Percentiles rank a stretch among this genome's conserved stretches.
Evolutionary conservation across 2,888 invertebrate species (phyloP).

Genomic region (Drosophila picticornis): DNA sequence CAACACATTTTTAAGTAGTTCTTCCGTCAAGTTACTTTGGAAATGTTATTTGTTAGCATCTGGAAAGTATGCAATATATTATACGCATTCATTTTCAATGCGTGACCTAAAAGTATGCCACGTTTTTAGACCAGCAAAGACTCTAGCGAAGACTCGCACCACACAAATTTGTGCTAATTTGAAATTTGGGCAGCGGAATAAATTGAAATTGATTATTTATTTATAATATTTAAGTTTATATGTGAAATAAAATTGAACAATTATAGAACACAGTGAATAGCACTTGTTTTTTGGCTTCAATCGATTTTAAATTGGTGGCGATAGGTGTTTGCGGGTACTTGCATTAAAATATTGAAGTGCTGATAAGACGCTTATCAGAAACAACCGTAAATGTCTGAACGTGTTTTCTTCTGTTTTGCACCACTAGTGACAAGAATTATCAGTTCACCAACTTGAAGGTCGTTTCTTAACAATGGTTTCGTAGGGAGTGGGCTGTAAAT

Average conservation of each 20-base stretch:
- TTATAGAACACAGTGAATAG: not conserved
- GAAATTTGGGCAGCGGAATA: not conserved
- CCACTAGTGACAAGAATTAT: constrained; percentile 1
- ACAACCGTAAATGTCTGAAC: constrained; percentile 18
- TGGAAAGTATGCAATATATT: constrained; percentile 14
- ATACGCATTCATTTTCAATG: accelerated
- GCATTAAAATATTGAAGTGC: constrained; percentile 34
- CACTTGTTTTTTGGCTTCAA: not conserved
- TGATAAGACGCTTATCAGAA: constrained; percentile 47
- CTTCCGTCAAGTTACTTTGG: not conserved
- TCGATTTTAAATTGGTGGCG: not conserved
- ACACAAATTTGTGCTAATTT: not conserved
- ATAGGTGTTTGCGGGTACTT: constrained; percentile 1
- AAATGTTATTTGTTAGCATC: not conserved
- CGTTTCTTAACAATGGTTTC: constrained; percentile 3
- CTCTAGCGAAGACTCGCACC: constrained; percentile 16
- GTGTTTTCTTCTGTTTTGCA: constrained; percentile 5
- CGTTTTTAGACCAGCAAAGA: not conserved
- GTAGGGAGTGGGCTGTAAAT: not conserved
- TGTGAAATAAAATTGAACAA: not conserved
- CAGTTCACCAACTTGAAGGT: constrained; percentile 39
- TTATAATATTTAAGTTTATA: not conserved
- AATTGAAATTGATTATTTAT: not conserved
- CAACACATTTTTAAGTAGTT: not conserved
- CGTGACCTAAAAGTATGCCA: constrained; percentile 14